These are phyloP conservation scores for Eremophila alpestris DNA, from an alignment of 2,797 vertebrate species.

Conservation along the genomic window DNA sequence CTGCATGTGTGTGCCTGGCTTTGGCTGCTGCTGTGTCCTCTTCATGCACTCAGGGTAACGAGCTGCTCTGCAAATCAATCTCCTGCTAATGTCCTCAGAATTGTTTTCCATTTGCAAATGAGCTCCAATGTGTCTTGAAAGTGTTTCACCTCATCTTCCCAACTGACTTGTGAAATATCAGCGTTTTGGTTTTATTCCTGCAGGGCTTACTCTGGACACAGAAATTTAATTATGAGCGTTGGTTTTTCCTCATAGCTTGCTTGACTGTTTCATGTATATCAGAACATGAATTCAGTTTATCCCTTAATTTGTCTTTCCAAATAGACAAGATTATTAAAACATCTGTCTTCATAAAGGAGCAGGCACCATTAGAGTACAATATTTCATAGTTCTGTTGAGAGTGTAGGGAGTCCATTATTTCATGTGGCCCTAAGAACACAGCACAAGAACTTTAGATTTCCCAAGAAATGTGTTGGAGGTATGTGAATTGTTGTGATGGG, in stretches of 20 bases:
- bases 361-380: neutral
- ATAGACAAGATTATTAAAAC: neutral
- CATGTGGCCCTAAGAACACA: neutral
- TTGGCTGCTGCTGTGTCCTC: constrained; percentile 16
- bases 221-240: neutral
- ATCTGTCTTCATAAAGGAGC: neutral
- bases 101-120: constrained; percentile 19
- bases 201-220: neutral
- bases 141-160: constrained; percentile 7
- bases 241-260: neutral
- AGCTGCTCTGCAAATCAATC: neutral
- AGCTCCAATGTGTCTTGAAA: constrained; percentile 10
- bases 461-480: neutral
- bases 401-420: neutral
- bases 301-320: neutral
- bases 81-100: neutral
- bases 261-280: neutral
- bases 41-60: neutral
- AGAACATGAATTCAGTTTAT: neutral
- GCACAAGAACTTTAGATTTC: neutral
- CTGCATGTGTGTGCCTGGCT: neutral
- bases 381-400: neutral
- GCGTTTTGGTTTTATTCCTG: neutral
- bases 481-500: neutral
- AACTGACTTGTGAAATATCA: neutral